Evolutionary conservation across 2,888 invertebrate species (phyloP), one percentile per base, ranked within the genome.

Genomic region (Arge pagana): DNA sequence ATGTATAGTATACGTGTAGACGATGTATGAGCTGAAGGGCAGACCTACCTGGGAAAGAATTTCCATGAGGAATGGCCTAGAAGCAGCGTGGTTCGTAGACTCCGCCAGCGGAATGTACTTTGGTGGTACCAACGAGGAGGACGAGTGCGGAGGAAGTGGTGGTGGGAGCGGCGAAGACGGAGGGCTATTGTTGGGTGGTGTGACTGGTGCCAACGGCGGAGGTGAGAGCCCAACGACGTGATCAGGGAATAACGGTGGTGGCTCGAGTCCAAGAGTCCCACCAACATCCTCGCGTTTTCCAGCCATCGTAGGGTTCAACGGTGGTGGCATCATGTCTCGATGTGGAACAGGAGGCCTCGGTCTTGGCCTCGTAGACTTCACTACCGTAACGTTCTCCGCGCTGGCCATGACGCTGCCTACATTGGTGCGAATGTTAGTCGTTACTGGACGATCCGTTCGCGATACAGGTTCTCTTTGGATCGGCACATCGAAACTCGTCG

Each of bases 201-300:
- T 70, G 1, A 68, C 72, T 5, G 71, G 68, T 2, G 66, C 66
- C 1, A 74, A 61, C 0, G 75, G 75, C 3, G 76, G 76, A 23
- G 76, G 76, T 3, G 74, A 72, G 23, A 76, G 55, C 5, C 76
- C 76, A 23, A 76, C 60, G 8, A 76, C 76, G 3, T 71, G 68
- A 3, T 66, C 63, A 0, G 68, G 65, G 3, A 63, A 63, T 11
- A 61, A 58, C 3, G 75, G 71, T 13, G 50, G 50, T 28, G 75
- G 73, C 45, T 71, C 70, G 5, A 76, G 52, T 10, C 63, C 70
- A 31, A 64, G 65, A 7, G 66, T 65, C 1, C 52, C 55, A 6
- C 60, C 59, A 10, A 60, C 54, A 8, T 69, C 67, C 7, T 62
- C 60, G 1, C 51, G 50, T 15, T 61, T 62, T 19, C 62, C 60